Evolutionary conservation across 2,113 vertebrate genomes (phyloP), one percentile per base, ranked within the genome.

Genomic region (Chrysochloris asiatica): DNA sequence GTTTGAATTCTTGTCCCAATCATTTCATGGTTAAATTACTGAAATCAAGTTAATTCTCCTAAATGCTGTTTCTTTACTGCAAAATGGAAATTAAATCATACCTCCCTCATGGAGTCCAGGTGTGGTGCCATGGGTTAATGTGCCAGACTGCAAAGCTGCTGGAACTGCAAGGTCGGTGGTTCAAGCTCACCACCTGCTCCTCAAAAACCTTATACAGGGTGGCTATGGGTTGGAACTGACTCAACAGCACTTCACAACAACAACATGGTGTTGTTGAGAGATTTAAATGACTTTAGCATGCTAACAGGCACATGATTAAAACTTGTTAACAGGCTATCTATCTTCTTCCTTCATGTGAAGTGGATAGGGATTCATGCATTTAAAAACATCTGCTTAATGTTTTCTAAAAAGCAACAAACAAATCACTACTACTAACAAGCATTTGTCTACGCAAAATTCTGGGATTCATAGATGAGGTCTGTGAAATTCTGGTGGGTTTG

Each of bases 231-330:
- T n/a, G n/a, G n/a, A n/a, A n/a, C n/a, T n/a, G n/a, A n/a, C n/a
- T n/a, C n/a, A n/a, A n/a, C n/a, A n/a, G n/a, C n/a, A n/a, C n/a
- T n/a, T n/a, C n/a, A n/a, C n/a, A n/a, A n/a, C n/a, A n/a, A n/a
- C n/a, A n/a, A n/a, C n/a, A n/a, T 19, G 45, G 47, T 69, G 67
- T 19, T 80, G 71, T 3, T 73, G 41, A n/a, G 52, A 88, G 47
- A 63, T 28, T 84, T 78, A 73, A 48, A 36, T n/a, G 16, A 63
- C 30, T 83, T 28, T 13, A 38, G 30, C 50, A 83, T 17, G 88
- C 3, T 43, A 22, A 19, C 63, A 84, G n/a, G 19, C 24, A n/a
- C n/a, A 41, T 28, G 28, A 95, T n/a, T 83, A 86, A 92, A 93
- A 76, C 11, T 30, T 85, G 21, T 16, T 91, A n/a, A 89, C 6